phyloP scores from a whole-genome alignment of 1,140 invertebrate genomes.

The Orchesella cincta region DNA sequence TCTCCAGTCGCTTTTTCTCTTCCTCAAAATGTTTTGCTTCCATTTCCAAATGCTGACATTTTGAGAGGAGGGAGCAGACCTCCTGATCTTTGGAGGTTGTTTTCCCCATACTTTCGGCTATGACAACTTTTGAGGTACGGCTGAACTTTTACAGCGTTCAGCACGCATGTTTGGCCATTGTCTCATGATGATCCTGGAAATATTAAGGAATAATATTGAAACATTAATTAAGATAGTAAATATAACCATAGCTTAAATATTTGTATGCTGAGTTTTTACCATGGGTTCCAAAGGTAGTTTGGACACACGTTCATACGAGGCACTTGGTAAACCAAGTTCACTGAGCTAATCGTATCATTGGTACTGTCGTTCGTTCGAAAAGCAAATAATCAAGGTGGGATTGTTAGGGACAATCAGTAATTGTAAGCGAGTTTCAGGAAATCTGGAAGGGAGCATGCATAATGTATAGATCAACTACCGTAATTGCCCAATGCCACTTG shows the following conservation, averaged over 20 bases:
- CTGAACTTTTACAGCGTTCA: not conserved
- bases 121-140: not conserved
- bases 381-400: no score
- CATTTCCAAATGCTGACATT: slow-evolving; percentile 32
- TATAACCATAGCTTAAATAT: not conserved
- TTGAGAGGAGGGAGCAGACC: slow-evolving; percentile 28
- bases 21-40: slow-evolving; percentile 27
- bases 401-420: no score
- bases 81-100: slow-evolving; percentile 26
- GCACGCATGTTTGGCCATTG: not conserved
- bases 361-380: no score
- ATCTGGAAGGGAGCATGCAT: no score
- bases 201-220: not conserved
- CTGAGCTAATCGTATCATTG: not conserved
- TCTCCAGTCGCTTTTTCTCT: slow-evolving; percentile 34
- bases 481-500: not conserved
- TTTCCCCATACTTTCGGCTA: not conserved
- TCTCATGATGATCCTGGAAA: not conserved
- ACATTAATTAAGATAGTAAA: not conserved
- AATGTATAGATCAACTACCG: no score
- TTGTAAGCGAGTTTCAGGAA: no score
- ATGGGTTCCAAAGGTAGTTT: not conserved
- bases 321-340: not conserved
- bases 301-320: slow-evolving; percentile 1
- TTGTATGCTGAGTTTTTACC: not conserved